Evolutionary conservation across 2,113 vertebrate genomes (phyloP).

Genomic region (Otolemur garnettii): DNA sequence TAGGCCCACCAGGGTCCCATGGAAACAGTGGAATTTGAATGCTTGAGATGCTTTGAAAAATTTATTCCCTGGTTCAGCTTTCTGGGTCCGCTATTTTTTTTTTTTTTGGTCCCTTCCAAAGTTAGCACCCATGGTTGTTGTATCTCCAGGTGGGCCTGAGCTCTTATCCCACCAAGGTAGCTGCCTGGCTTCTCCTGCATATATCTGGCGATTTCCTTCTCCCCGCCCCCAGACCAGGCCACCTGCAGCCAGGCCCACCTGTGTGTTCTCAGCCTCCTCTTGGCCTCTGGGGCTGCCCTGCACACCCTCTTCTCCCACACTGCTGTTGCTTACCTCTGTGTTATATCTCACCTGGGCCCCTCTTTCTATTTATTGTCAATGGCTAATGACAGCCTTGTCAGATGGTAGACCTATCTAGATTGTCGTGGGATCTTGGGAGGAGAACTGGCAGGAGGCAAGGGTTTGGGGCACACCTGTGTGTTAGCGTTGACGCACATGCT

Average conservation of each 20-base stretch:
- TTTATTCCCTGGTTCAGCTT: not conserved
- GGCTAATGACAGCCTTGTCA: not conserved
- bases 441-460: not conserved
- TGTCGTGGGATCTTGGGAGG: not conserved
- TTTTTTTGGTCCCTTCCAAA: not conserved
- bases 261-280: not conserved
- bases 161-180: not conserved
- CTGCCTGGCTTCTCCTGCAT: not conserved
- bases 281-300: too few relatives aligned
- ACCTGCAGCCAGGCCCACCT: not conserved
- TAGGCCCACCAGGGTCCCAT: not conserved
- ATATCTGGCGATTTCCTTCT: not conserved
- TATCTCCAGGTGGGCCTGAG: not conserved
- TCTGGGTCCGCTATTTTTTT: not conserved
- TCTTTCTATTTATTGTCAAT: not conserved
- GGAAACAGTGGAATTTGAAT: accelerated
- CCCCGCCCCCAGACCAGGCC: not conserved
- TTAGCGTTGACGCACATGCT: accelerated
- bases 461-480: not conserved
- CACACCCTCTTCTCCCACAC: not conserved
- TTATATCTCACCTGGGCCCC: not conserved
- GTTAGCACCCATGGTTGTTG: not conserved
- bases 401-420: not conserved
- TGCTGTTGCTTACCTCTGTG: not conserved
- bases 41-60: not conserved